These are phyloP conservation scores for Clarias platycephalus DNA, from an alignment of 2,797 vertebrate genomes.

Conservation along the genomic window DNA sequence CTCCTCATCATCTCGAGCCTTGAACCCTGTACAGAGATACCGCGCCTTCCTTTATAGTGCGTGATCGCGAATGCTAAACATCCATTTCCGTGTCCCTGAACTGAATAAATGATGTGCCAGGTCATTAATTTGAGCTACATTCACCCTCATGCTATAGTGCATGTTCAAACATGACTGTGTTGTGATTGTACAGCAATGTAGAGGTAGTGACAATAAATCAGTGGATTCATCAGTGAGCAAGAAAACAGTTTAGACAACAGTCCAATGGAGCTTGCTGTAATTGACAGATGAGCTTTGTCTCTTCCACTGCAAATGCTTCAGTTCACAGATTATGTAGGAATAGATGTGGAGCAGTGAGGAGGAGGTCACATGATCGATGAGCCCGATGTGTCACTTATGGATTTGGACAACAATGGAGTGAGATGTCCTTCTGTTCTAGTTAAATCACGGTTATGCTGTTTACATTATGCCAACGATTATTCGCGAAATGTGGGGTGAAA, in stretches of 20 bases:
- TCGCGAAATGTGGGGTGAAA: background rate
- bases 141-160: constrained; percentile 71
- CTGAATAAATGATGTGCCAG: constrained; percentile 72
- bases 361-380: constrained; percentile 39
- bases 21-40: constrained; percentile 54
- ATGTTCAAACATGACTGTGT: constrained; percentile 74
- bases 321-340: constrained; percentile 64
- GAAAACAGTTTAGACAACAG: constrained; percentile 78
- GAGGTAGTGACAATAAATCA: constrained; percentile 75
- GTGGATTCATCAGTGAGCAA: constrained; percentile 70
- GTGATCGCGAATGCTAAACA: constrained; percentile 56
- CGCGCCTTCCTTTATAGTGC: constrained; percentile 49
- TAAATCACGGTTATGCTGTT: constrained; percentile 30
- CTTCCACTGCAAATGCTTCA: constrained; percentile 69
- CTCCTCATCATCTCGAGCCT: constrained; percentile 9
- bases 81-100: constrained; percentile 52
- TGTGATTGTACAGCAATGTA: constrained; percentile 71
- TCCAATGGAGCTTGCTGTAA: constrained; percentile 74
- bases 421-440: constrained; percentile 26
- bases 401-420: constrained; percentile 34
- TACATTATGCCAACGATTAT: constrained; percentile 44
- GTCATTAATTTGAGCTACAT: constrained; percentile 70
- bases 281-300: constrained; percentile 75
- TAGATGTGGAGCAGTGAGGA: constrained; percentile 25
- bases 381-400: constrained; percentile 42